A percentile compares a stretch with the other conserved stretches of the same genome.
Evolutionary conservation across 2,113 vertebrate species (phyloP).

Genomic region (Cyprinus carpio): DNA sequence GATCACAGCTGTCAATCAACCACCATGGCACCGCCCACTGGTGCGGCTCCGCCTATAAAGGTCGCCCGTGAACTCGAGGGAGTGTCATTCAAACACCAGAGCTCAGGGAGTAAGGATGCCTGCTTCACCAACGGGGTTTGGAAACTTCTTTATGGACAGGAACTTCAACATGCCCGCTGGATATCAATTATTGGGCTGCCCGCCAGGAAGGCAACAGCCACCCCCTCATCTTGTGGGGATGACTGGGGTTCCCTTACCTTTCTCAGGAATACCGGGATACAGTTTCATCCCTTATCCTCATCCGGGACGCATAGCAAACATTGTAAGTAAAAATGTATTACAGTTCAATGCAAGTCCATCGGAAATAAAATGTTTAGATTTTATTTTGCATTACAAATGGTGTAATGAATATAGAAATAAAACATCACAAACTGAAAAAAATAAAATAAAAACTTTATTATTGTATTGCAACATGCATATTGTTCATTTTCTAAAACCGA

Average conservation of each 20-base stretch:
- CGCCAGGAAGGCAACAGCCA: constrained; percentile 66
- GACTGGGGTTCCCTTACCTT: constrained; percentile 70
- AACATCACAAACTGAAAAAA: too few relatives aligned
- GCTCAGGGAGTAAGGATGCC: constrained; percentile 70
- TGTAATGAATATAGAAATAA: neutral
- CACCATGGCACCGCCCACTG: constrained; percentile 48
- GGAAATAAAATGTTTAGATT: neutral
- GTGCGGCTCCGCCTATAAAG: constrained; percentile 59
- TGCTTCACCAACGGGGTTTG: constrained; percentile 76
- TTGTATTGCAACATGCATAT: neutral
- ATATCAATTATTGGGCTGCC: constrained; percentile 74
- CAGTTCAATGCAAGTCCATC: too few relatives aligned
- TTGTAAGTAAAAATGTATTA: constrained; percentile 65
- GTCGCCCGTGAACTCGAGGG: constrained; percentile 8
- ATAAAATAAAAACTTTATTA: too few relatives aligned
- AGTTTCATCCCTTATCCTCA: constrained; percentile 76
- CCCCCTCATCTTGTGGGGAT: constrained; percentile 69
- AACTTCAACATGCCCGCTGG: constrained; percentile 68
- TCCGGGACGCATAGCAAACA: constrained; percentile 71
- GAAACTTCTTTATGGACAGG: constrained; percentile 74
- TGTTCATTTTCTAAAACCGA: neutral
- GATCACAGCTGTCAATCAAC: constrained; percentile 71
- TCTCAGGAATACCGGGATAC: constrained; percentile 77
- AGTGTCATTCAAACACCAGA: constrained; percentile 48
- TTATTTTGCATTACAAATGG: neutral